phyloP scores from a whole-genome alignment of 2,797 vertebrate genomes.

The Notolepis coatsorum region DNA sequence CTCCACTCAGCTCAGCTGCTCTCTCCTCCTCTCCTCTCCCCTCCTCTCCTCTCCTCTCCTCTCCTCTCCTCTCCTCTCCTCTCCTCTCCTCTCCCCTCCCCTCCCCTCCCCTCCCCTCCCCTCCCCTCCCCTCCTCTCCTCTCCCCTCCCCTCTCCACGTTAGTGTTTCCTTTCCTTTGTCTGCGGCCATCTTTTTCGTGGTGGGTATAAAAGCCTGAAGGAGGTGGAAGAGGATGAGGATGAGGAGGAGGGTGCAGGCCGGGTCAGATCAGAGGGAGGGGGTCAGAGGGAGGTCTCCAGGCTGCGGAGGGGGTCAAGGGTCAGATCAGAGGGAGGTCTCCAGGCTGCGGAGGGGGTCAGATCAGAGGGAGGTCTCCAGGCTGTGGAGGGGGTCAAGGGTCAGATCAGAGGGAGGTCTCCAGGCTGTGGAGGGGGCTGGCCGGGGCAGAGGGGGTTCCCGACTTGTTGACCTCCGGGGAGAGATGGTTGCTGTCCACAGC shows the following conservation, averaged over 20 bases:
- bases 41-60: conserved; percentile 36
- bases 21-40: conserved; percentile 68
- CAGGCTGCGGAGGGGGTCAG: conserved; percentile 97
- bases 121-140: conserved; percentile 7
- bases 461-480: conserved; percentile 92
- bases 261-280: too few relatives aligned
- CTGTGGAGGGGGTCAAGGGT: too few relatives aligned
- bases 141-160: background rate
- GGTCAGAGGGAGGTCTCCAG: too few relatives aligned
- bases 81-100: conserved; percentile 7
- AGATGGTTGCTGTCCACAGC: conserved; percentile 97
- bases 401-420: conserved; percentile 99
- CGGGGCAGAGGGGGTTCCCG: conserved; percentile 92
- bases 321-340: too few relatives aligned
- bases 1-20: too few relatives aligned
- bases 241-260: conserved; percentile 22
- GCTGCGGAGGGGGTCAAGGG: too few relatives aligned
- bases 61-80: conserved; percentile 15
- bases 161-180: conserved; percentile 41
- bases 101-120: background rate
- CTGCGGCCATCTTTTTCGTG: conserved; percentile 61
- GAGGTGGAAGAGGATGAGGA: conserved; percentile 38
- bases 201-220: conserved; percentile 55
- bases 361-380: too few relatives aligned
- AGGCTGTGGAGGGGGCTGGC: conserved; percentile 98